Conservation (phyloP, 2,113 vertebrate species). For the Chinchilla lanigera region DNA sequence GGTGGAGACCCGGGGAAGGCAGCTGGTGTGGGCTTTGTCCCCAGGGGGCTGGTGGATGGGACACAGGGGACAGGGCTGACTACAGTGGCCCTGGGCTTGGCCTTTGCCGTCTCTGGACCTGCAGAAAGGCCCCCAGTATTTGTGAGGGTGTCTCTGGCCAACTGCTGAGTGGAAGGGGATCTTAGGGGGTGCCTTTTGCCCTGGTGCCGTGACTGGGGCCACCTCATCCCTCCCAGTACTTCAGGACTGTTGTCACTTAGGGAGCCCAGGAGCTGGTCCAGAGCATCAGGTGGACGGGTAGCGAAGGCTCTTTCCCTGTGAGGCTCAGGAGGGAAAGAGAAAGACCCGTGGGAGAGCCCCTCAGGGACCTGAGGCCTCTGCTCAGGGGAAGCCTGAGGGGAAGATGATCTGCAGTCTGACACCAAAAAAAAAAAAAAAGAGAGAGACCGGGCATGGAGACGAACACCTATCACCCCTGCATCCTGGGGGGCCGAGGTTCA, state of each 20-base stretch:
- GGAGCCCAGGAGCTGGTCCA: background rate
- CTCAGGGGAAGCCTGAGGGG: background rate
- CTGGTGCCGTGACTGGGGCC: background rate
- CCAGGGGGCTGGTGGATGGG: background rate
- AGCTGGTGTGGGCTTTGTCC: background rate
- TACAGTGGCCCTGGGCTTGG: background rate
- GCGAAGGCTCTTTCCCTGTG: background rate
- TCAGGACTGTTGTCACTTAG: background rate
- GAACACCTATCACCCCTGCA: background rate
- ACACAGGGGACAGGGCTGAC: background rate
- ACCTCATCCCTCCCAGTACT: background rate
- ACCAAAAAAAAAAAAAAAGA: background rate
- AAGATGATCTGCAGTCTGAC: too few relatives aligned
- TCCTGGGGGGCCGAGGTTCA: background rate
- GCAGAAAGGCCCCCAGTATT: background rate
- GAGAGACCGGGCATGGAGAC: background rate
- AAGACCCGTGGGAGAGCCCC: background rate
- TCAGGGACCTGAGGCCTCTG: background rate
- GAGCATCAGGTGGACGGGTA: background rate
- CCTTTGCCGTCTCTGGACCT: background rate
- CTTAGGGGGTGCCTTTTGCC: background rate
- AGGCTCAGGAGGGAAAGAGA: background rate
- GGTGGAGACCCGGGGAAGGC: too few relatives aligned
- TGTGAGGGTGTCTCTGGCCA: background rate
- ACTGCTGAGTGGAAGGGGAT: background rate